phyloP scores from a whole-genome alignment of 1,140 invertebrate species.

The Macrotrachela quadricornifera region DNA sequence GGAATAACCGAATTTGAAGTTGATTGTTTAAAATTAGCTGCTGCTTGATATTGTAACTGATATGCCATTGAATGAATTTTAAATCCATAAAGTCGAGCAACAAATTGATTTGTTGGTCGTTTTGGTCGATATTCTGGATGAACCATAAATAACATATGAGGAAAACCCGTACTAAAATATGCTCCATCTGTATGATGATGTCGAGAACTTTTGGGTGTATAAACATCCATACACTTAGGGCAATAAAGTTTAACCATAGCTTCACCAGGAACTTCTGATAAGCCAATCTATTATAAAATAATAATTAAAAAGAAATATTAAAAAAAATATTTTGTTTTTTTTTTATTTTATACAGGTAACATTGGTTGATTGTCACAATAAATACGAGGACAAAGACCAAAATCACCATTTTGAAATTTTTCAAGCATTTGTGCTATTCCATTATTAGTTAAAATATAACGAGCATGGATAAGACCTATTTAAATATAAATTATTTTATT shows the following conservation, averaged over 20 bases:
- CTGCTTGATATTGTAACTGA: constrained; percentile 26
- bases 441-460: constrained; percentile 95
- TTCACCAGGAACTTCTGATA: constrained; percentile 93
- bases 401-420: constrained; percentile 95
- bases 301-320: too few relatives aligned
- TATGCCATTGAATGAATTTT: constrained; percentile 97
- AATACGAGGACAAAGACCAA: constrained; percentile 72
- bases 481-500: too few relatives aligned
- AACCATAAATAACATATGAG: constrained; percentile 99
- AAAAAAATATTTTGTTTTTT: too few relatives aligned
- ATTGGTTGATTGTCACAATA: constrained; percentile 94
- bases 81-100: constrained; percentile 74
- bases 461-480: constrained; percentile 70
- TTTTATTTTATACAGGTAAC: constrained; percentile 48
- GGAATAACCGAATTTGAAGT: too few relatives aligned
- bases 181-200: constrained; percentile 98
- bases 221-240: constrained; percentile 98
- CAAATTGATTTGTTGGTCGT: constrained; percentile 81
- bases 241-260: constrained; percentile 99
- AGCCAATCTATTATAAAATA: constrained; percentile 36
- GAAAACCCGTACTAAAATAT: constrained; percentile 97
- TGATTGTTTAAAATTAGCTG: neutral
- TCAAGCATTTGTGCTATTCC: constrained; percentile 97
- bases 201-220: constrained; percentile 93
- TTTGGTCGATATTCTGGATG: constrained; percentile 97